A percentile compares a stretch with the other conserved stretches of the same genome.
phyloP scores from a whole-genome alignment of 2,888 invertebrate genomes.

The Xylocampa areola region DNA sequence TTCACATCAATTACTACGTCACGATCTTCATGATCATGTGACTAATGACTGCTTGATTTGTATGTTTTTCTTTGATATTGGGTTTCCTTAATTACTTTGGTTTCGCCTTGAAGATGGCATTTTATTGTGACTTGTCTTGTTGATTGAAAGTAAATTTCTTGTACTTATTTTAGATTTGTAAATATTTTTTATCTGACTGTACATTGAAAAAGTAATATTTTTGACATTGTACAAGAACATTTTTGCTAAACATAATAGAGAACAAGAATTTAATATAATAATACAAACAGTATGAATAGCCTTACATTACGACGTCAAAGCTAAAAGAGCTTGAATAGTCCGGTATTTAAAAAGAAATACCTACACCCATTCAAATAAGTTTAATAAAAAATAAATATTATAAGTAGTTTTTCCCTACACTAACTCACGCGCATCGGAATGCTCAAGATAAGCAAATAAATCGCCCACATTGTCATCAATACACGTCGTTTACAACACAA shows the following conservation, averaged over 20 bases:
- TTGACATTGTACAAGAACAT: no score
- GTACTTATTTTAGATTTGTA: conserved; percentile 17
- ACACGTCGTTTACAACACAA: conserved; percentile 9
- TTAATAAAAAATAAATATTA: neutral
- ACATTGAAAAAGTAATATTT: no score
- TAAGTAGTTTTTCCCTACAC: conserved; percentile 8
- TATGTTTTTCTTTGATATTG: conserved; percentile 42
- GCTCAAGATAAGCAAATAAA: conserved; percentile 21
- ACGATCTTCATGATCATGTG: conserved; percentile 27
- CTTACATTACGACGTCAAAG: no score
- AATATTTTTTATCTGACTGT: no score
- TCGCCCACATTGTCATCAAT: conserved; percentile 26
- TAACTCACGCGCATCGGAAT: conserved; percentile 17
- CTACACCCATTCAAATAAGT: neutral
- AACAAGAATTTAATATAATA: no score
- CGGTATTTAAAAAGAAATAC: no score
- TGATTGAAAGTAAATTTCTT: conserved; percentile 4
- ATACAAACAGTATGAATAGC: no score
- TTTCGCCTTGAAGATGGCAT: conserved; percentile 4
- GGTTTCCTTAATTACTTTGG: conserved; percentile 28
- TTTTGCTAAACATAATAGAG: no score
- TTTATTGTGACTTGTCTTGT: conserved; percentile 3
- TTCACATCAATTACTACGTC: conserved; percentile 46
- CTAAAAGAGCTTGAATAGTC: no score
- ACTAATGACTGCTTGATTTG: conserved; percentile 29